Base-by-base conservation (phyloP, 2,797 vertebrate genomes). In the Clangula hyemalis region DNA sequence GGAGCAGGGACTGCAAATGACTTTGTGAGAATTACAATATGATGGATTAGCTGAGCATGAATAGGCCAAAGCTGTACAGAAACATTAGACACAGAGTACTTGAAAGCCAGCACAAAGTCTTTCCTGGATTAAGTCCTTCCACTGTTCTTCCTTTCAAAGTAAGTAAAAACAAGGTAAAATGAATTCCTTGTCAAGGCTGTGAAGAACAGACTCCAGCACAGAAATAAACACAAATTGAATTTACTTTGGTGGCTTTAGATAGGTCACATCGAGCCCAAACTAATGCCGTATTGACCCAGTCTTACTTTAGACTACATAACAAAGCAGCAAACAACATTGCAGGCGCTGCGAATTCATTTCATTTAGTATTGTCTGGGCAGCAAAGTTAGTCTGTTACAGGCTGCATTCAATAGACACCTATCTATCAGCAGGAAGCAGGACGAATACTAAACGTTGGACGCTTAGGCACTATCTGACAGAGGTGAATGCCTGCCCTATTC, bases 161-260 rank as follows among this genome's bases (percentile, higher is more conserved):
- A 82, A 94, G 89, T 94, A 82, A 94, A 96, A 90, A 11, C 60
- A 94, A 78, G 72, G 88, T 51, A 92, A 94, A 92, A 92, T 90
- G 76, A 95, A 92, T 95, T 94, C 79, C 71, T 94, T 93, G 89
- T 90, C 93, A 95, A 72, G 65, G 45, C 83, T 3, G 6, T 39
- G 82, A 94, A 95, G 83, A 91, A 93, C 80, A 85, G 66, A 86
- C 72, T 93, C 72, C 54, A 53, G 85, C 38, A 82, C 70, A 92
- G 81, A 89, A 96, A 96, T 80, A 88, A 96, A 95, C 78, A 93
- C 93, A 91, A 95, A 94, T 38, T 93, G 83, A 96, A 96, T 96
- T 95, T 95, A 92, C 91, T 90, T 58, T 36, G 61, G 72, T 90
- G 91, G 84, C 87, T 95, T 95, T 80, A 89, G 92, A 91, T 45